These are phyloP conservation scores for Pipistrellus pygmaeus DNA, from an alignment of 2,797 vertebrate species.

Conservation along the genomic window DNA sequence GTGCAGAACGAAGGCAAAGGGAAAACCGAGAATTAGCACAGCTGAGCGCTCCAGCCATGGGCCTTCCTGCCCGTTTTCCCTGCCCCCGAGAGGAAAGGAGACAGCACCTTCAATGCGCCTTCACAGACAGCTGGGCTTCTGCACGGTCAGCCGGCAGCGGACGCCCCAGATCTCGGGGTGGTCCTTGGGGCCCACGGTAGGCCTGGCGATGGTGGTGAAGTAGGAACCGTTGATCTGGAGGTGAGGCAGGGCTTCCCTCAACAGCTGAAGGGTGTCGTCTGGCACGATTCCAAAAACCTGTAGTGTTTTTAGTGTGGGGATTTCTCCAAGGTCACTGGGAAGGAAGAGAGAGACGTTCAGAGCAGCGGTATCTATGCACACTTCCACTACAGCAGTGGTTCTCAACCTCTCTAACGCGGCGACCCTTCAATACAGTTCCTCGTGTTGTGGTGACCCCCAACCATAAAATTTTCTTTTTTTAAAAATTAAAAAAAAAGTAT, in stretches of 20 bases:
- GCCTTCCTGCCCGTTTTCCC: constrained; percentile 25
- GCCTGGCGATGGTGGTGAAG: constrained; percentile 93
- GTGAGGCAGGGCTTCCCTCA: constrained; percentile 90
- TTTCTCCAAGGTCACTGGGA: constrained; percentile 91
- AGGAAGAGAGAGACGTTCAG: constrained; percentile 68
- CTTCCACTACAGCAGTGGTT: background rate
- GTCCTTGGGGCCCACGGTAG: constrained; percentile 87
- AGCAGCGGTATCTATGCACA: background rate
- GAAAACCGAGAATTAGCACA: constrained; percentile 68
- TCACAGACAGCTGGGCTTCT: constrained; percentile 78
- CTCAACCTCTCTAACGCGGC: too few species aligned
- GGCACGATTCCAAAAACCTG: constrained; percentile 94
- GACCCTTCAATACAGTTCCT: too few species aligned
- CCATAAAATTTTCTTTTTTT: too few species aligned
- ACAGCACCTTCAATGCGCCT: background rate
- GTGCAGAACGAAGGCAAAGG: constrained; percentile 56
- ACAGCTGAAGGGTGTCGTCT: constrained; percentile 88
- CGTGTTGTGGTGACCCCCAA: too few species aligned
- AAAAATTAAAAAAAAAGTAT: too few species aligned
- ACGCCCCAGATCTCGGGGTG: constrained; percentile 92
- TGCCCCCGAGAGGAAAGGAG: background rate
- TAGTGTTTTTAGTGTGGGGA: constrained; percentile 90
- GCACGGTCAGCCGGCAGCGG: constrained; percentile 89
- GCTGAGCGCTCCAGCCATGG: constrained; percentile 30
- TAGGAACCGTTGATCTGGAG: constrained; percentile 92